Evolutionary conservation across 2,797 vertebrate genomes (phyloP).

Genomic region (Sebastes taczanowskii): DNA sequence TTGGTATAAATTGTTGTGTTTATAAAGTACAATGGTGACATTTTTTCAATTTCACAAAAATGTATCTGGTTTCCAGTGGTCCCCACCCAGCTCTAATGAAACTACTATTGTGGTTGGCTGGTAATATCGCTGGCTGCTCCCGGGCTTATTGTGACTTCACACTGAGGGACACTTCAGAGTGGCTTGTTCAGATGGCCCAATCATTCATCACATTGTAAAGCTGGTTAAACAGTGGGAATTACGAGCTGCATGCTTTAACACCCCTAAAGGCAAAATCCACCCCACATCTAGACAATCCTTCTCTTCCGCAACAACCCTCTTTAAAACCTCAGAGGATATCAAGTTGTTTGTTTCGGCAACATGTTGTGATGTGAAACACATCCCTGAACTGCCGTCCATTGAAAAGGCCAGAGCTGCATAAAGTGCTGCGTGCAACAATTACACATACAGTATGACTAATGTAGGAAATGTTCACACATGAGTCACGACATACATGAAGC

Average conservation of each 20-base stretch:
- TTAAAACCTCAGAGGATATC: background rate
- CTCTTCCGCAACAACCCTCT: background rate
- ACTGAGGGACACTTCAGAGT: background rate
- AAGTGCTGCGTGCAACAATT: background rate
- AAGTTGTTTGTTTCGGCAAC: background rate
- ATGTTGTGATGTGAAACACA: background rate
- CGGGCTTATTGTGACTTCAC: background rate
- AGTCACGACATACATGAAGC: background rate
- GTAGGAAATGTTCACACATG: background rate
- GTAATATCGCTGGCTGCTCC: background rate
- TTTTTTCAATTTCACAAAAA: background rate
- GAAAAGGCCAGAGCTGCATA: background rate
- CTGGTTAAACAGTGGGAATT: background rate
- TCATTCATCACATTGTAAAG: background rate
- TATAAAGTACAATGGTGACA: background rate
- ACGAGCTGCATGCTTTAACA: background rate
- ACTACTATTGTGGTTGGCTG: background rate
- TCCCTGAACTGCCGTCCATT: background rate
- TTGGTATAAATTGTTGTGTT: background rate
- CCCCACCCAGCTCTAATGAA: background rate
- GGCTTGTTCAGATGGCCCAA: background rate
- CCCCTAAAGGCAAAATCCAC: background rate
- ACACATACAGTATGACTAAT: slow-evolving; percentile 10
- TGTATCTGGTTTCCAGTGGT: background rate
- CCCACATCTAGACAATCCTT: background rate